Base-by-base conservation (phyloP, 1,140 invertebrate species). In the Leptinotarsa undecemlineata region DNA sequence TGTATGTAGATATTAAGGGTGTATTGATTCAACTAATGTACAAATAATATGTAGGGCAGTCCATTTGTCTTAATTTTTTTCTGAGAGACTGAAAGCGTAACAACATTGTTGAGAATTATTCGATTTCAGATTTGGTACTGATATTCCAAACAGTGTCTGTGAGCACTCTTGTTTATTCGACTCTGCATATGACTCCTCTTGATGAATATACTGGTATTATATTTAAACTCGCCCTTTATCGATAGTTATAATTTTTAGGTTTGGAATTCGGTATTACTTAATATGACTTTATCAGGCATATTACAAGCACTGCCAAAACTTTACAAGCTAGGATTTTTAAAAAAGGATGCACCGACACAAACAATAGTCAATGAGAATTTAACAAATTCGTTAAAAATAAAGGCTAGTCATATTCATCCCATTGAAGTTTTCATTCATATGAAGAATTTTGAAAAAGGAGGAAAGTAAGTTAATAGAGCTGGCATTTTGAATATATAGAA, bases 401-500 rank as follows among this genome's bases (percentile, higher is more conserved):
- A 83, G 19, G 76, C 81, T 15, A 86, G 87, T 6, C 85, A 87
- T 72, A 82, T 92, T 73, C 89, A 91, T 79, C 91, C 91, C 3
- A 86, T 89, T 69, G 84, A 87, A 67, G 83, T 92, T 64, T 87
- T 90, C 23, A 83, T 90, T 72, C 87, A 88, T 3, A 79, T 89
- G 66, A 86, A 86, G 71, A 87, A 88, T 75, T 91, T 92, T 75
- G 86, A 87, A 82, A 87, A 88, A 72, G 85, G 83, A 19, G 90
- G 90, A 78, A 88, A 84, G 82, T 84, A 79, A 78, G 81, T 80
- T 60, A 13, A 74, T 57, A 11, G 8, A 11, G 8, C 33, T 42
- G 33, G 33, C 33, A 42, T 42, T 42, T 42, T 11, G 33, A 42
- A 42, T 42, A 42, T 11, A 42, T 11, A 42, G 0, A 42, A 33